These are phyloP conservation scores for Upupa epops DNA, from an alignment of 2,113 vertebrate species.

Conservation along the genomic window DNA sequence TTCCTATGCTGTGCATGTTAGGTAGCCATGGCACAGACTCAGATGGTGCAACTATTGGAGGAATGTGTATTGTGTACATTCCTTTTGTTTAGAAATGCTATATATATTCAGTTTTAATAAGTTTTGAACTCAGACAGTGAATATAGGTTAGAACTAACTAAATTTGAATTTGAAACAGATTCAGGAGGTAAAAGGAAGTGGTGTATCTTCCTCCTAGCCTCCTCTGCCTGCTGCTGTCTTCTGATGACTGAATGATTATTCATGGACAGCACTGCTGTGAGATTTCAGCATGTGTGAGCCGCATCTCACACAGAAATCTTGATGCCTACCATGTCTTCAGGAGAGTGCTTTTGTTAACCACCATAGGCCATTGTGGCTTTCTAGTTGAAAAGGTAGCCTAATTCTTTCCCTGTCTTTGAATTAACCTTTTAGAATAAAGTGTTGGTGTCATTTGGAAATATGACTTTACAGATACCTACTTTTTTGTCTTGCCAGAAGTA, in stretches of 20 bases:
- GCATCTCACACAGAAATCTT: background rate
- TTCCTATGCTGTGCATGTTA: background rate
- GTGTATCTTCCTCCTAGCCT: background rate
- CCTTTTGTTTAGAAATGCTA: background rate
- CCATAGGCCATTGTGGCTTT: background rate
- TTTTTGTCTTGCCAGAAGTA: background rate
- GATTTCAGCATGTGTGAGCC: background rate
- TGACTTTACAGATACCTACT: background rate
- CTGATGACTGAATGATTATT: background rate
- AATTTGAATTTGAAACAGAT: background rate
- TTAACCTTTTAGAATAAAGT: background rate
- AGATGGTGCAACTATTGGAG: background rate
- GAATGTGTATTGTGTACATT: accelerated
- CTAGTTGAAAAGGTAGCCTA: background rate
- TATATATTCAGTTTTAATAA: background rate
- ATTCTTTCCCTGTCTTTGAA: background rate
- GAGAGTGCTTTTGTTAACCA: background rate
- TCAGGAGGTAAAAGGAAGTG: background rate
- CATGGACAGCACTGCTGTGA: background rate
- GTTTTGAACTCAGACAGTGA: background rate
- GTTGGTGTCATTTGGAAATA: background rate
- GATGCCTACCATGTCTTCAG: background rate
- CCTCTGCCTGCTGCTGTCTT: background rate
- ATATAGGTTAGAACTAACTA: background rate
- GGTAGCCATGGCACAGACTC: background rate